Conservation (phyloP, 2,888 invertebrate species). For the Drymonia ruficornis region DNA sequence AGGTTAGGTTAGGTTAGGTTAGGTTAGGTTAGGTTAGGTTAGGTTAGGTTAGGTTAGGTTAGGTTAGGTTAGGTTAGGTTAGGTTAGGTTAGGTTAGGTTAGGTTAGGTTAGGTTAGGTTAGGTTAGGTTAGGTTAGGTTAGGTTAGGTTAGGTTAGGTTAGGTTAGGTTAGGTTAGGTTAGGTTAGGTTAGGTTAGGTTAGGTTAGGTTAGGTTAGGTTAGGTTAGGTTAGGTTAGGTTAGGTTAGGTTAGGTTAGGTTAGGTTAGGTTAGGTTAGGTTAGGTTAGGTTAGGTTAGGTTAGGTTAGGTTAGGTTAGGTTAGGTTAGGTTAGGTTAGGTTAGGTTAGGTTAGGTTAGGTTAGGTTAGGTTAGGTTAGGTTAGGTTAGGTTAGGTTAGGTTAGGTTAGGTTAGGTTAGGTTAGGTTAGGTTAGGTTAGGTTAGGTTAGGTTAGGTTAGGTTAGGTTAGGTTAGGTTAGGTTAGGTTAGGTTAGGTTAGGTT, state of each 20-base stretch:
- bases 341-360: slow-evolving; percentile 12
- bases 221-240: slow-evolving; percentile 12
- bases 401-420: slow-evolving; percentile 12
- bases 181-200: slow-evolving; percentile 12
- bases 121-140: slow-evolving; percentile 12
- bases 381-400: slow-evolving; percentile 12
- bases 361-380: slow-evolving; percentile 12
- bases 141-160: slow-evolving; percentile 12
- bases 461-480: slow-evolving; percentile 12
- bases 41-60: slow-evolving; percentile 12
- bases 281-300: slow-evolving; percentile 12
- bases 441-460: slow-evolving; percentile 12
- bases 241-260: slow-evolving; percentile 12
- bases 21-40: slow-evolving; percentile 12
- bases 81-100: slow-evolving; percentile 12
- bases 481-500: slow-evolving; percentile 12
- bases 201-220: slow-evolving; percentile 12
- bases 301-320: slow-evolving; percentile 12
- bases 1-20: slow-evolving; percentile 12
- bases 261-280: slow-evolving; percentile 12
- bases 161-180: slow-evolving; percentile 12
- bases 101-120: slow-evolving; percentile 12
- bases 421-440: slow-evolving; percentile 12
- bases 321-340: slow-evolving; percentile 12
- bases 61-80: slow-evolving; percentile 12